Evolutionary conservation across 2,888 invertebrate genomes (phyloP), one percentile per base, ranked within the genome.

Genomic region (Sussaba pulchella): DNA sequence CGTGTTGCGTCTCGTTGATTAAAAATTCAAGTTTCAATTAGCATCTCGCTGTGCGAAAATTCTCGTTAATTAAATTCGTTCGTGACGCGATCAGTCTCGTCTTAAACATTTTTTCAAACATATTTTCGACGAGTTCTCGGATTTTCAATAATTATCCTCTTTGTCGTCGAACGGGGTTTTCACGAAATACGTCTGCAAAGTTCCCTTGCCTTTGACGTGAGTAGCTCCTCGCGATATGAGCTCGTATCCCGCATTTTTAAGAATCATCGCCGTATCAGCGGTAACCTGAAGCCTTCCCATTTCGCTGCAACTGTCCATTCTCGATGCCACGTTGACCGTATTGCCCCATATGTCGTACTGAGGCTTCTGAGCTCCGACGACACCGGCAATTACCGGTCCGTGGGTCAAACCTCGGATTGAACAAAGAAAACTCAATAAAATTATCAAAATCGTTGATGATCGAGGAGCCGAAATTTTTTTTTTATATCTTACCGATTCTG

Each of bases 341-440:
- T 99, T 99, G 12, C 99, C 98, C 99, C 99, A 99, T 87, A 99
- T 99, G 91, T 99, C 99, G 92, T 99, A 99, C 92, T 99, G 99
- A 0, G 99, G 99, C 90, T 99, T 99, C 92, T 99, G 98, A 0
- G 99, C 99, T 0, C 99, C 99, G 24, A 99, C 98, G 17, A 99
- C 99, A 0, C 99, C 99, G 0, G 99, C 99, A 90, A 99, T 98
- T 24, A 99, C 98, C 0, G 98, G 96, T 0, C 98, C 98, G 91
- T 97, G 97, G 91, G 96, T 97, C 69, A 98, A 92, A 81, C 98
- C 97, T 97, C 31, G 1, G 8, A 1, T 9, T 9, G 1, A 31
- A 57, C 5, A 57, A 57, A 57, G 17, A 4, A 0, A 59, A 59
- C 17, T 17, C 1, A 14, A 17, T 10, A 59, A 41, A 12, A 61